Percentiles rank a stretch among this genome's conserved stretches.
Evolutionary conservation across 2,797 vertebrate genomes (phyloP).

Genomic region (Danionella dracula): DNA sequence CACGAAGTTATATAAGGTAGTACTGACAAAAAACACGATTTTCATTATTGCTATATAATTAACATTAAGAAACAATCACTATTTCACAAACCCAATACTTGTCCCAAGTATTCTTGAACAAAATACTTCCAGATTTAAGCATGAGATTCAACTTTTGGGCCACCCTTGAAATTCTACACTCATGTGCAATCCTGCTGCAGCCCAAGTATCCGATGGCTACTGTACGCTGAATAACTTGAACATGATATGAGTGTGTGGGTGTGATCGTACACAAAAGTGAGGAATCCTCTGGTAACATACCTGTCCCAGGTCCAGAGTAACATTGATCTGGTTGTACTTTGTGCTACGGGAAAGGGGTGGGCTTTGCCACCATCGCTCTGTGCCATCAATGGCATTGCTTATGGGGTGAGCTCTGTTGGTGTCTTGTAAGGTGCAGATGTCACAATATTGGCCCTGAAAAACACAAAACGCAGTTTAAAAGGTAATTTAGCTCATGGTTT

Average conservation of each 20-base stretch:
- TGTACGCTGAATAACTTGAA: constrained; percentile 23
- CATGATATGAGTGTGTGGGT: neutral
- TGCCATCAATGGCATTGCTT: constrained; percentile 90
- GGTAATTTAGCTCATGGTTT: no score
- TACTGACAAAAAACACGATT: no score
- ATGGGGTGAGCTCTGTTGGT: constrained; percentile 87
- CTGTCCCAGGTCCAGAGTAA: constrained; percentile 95
- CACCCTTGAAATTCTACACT: constrained; percentile 32
- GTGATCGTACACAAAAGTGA: neutral
- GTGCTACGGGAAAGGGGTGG: constrained; percentile 87
- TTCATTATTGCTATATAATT: no score
- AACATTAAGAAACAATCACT: no score
- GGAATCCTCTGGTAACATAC: constrained; percentile 56
- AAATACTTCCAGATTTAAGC: neutral
- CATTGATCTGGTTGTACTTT: constrained; percentile 91
- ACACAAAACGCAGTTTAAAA: neutral
- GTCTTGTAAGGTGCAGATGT: constrained; percentile 80
- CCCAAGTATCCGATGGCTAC: constrained; percentile 18
- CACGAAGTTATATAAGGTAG: no score
- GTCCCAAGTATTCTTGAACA: no score
- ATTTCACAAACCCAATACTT: neutral
- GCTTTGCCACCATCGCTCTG: constrained; percentile 98
- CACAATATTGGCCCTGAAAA: constrained; percentile 93
- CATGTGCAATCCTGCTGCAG: constrained; percentile 13
- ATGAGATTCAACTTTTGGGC: constrained; percentile 8